Evolutionary conservation across 2,113 vertebrate species (phyloP).

Genomic region (Ammospiza nelsoni): DNA sequence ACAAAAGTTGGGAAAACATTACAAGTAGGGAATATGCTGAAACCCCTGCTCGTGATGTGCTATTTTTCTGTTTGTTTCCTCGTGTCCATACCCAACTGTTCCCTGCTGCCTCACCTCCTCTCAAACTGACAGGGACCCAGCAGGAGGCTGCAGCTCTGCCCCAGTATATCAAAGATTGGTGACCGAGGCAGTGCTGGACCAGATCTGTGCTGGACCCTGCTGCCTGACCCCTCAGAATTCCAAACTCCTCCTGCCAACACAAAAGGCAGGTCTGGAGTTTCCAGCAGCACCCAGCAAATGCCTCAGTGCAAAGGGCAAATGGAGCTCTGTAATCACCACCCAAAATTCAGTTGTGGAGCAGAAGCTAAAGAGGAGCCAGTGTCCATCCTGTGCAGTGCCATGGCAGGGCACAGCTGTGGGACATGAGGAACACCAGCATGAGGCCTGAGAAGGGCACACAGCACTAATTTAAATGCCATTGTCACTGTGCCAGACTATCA

Average conservation of each 20-base stretch:
- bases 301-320: accelerated
- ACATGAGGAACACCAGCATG: neutral
- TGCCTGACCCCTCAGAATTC: neutral
- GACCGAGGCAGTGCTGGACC: neutral
- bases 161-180: neutral
- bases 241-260: neutral
- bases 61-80: neutral
- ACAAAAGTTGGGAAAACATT: neutral
- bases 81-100: accelerated
- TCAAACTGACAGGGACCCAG: neutral
- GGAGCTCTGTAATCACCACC: accelerated
- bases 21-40: neutral
- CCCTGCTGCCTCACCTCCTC: neutral
- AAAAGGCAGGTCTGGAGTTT: neutral
- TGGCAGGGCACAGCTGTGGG: neutral
- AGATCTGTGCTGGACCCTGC: accelerated
- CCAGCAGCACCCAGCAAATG: neutral
- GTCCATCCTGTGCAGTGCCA: neutral
- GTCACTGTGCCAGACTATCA: neutral
- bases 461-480: neutral
- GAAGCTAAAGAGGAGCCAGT: neutral
- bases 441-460: neutral
- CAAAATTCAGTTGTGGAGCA: neutral
- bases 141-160: neutral
- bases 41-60: neutral